Evolutionary conservation across 2,797 vertebrate genomes (phyloP), one percentile per base, ranked within the genome.

Genomic region (Cyprinodon diabolis): DNA sequence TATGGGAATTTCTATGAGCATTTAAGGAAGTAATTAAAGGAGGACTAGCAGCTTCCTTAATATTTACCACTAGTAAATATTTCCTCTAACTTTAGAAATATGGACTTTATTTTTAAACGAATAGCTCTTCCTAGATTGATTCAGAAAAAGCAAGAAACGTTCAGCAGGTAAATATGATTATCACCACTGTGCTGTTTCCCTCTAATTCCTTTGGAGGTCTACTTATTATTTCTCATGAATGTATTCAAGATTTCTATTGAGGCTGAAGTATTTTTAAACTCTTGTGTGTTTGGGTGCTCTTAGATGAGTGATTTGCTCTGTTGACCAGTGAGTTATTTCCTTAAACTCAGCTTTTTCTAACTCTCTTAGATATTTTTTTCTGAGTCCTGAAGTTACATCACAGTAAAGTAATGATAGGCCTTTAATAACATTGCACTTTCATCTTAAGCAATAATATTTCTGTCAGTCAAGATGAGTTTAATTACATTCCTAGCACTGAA

Each of bases 371-470:
- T 43, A 49, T 63, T n/a, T 40, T 11, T 65, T 65, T n/a, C 43
- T 45, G 62, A 65, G 17, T 65, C 62, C 40, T 21, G 15, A 14
- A 15, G 19, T 56, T 43, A 60, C 21, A 60, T 68, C 19, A 75
- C 40, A 69, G 58, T 14, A 65, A 48, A 55, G 58, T 75, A 25
- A 68, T 63, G 47, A 76, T 71, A 21, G 54, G 43, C 35, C 45
- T 54, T 72, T 65, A 72, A 54, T 54, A 72, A 65, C n/a, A 17
- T 62, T 65, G 60, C 60, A 54, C 65, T 60, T 71, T 62, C 10
- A 10, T 45, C 77, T 85, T 68, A 75, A 63, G 49, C 70, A 49
- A 17, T 43, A 6, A 23, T 58, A 49, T 66, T 76, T 75, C 25
- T 69, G n/a, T 23, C 1, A 30, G 25, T 23, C n/a, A 19, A 68